A percentile compares a stretch with the other conserved stretches of the same genome.
These are phyloP conservation scores for Papilio xuthus DNA, from an alignment of 1,140 invertebrate species.

Conservation along the genomic window DNA sequence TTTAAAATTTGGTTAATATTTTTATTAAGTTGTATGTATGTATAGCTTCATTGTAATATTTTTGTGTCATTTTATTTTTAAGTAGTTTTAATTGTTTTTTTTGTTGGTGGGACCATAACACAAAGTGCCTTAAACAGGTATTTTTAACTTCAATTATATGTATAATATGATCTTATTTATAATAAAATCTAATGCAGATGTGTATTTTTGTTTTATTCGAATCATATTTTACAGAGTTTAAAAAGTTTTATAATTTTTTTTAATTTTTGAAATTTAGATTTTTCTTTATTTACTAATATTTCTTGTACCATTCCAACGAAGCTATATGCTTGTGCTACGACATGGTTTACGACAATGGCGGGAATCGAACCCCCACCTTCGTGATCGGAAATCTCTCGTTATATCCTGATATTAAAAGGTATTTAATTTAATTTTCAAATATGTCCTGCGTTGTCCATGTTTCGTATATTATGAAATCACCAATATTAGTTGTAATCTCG, in stretches of 20 bases:
- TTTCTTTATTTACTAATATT: no score
- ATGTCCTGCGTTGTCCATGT: no score
- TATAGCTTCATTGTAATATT: slow-evolving; percentile 51
- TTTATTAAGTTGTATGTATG: slow-evolving; percentile 40
- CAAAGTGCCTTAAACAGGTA: slow-evolving; percentile 73
- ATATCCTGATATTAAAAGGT: not conserved
- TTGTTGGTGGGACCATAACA: slow-evolving; percentile 72
- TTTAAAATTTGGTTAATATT: slow-evolving; percentile 37
- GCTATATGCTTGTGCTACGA: no score
- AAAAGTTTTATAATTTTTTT: no score
- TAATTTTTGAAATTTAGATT: no score
- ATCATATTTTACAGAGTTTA: slow-evolving; percentile 9
- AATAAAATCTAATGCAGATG: slow-evolving; percentile 60
- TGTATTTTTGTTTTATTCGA: slow-evolving; percentile 42
- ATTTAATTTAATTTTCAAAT: no score
- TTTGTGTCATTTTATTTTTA: slow-evolving; percentile 64
- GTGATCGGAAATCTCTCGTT: no score
- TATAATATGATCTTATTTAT: slow-evolving; percentile 68
- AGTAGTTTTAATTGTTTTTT: slow-evolving; percentile 48
- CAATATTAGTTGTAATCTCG: no score
- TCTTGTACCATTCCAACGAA: no score
- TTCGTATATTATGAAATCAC: no score
- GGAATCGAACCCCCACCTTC: no score
- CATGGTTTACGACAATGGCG: no score
- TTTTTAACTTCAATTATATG: slow-evolving; percentile 54